Evolutionary conservation across 2,888 invertebrate species (phyloP).

Genomic region (Chloroclystis v-ata): DNA sequence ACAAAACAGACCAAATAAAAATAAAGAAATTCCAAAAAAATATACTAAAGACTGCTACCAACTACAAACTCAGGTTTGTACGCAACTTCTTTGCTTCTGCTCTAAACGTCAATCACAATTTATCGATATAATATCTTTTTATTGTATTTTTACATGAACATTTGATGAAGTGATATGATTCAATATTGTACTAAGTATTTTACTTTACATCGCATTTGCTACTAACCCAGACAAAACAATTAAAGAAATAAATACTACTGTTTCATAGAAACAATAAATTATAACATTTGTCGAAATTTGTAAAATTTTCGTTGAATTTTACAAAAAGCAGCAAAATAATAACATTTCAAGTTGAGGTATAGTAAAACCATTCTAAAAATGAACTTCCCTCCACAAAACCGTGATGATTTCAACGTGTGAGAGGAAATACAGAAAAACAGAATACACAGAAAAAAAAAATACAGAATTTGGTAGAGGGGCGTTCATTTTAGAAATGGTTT

Average conservation of each 20-base stretch:
- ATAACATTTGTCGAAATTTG: constrained; percentile 28
- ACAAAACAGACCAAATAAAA: no score
- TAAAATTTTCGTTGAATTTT: constrained; percentile 57
- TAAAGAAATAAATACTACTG: constrained; percentile 16
- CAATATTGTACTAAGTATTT: constrained; percentile 47
- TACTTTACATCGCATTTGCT: constrained; percentile 3
- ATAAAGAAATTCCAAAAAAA: no score
- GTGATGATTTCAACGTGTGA: no score
- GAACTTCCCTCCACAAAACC: no score
- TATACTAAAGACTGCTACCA: no score
- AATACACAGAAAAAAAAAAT: no score
- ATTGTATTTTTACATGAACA: constrained; percentile 48
- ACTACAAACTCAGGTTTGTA: no score
- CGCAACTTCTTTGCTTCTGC: not conserved
- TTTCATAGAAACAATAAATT: constrained; percentile 45
- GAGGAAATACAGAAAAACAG: no score
- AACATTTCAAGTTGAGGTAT: constrained; percentile 10
- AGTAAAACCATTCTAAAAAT: no score
- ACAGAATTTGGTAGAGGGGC: no score
- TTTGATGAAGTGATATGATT: constrained; percentile 50
- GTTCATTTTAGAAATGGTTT: no score
- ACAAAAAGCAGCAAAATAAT: constrained; percentile 49
- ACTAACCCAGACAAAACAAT: constrained; percentile 10
- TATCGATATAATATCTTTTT: constrained; percentile 40
- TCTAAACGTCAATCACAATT: constrained; percentile 17